phyloP scores from a whole-genome alignment of 2,888 invertebrate species.

The Byasa hedistus region DNA sequence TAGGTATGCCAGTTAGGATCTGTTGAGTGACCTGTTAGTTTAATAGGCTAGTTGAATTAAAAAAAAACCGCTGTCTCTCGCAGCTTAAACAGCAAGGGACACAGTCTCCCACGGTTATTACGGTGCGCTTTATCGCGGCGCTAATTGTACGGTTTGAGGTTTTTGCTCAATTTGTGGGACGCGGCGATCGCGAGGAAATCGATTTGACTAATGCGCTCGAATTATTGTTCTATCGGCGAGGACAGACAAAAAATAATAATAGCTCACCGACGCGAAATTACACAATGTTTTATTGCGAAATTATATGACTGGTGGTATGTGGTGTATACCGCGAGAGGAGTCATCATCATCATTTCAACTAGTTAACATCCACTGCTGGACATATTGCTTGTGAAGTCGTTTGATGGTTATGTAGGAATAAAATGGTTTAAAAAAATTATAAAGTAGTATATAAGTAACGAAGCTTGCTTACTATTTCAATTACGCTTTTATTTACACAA shows the following conservation, averaged over 20 bases:
- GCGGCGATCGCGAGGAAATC: conserved; percentile 59
- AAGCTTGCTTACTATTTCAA: no score
- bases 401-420: no score
- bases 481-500: no score
- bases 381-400: no score
- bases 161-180: conserved; percentile 58
- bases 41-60: no score
- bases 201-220: conserved; percentile 65
- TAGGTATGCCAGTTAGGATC: no score
- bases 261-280: conserved; percentile 37
- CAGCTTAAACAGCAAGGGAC: conserved; percentile 38
- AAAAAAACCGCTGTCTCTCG: conserved; percentile 38
- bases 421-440: no score
- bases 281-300: conserved; percentile 34
- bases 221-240: conserved; percentile 46
- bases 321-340: conserved; percentile 14
- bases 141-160: conserved; percentile 67
- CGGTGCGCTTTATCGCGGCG: conserved; percentile 66
- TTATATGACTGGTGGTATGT: conserved; percentile 29
- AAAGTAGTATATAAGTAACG: no score
- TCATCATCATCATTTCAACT: no score
- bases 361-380: no score
- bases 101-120: conserved; percentile 71
- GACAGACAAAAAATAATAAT: conserved; percentile 39
- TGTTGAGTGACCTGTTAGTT: no score